Conservation (phyloP, 2,888 invertebrate genomes). For the Cephus rjabovi region DNA sequence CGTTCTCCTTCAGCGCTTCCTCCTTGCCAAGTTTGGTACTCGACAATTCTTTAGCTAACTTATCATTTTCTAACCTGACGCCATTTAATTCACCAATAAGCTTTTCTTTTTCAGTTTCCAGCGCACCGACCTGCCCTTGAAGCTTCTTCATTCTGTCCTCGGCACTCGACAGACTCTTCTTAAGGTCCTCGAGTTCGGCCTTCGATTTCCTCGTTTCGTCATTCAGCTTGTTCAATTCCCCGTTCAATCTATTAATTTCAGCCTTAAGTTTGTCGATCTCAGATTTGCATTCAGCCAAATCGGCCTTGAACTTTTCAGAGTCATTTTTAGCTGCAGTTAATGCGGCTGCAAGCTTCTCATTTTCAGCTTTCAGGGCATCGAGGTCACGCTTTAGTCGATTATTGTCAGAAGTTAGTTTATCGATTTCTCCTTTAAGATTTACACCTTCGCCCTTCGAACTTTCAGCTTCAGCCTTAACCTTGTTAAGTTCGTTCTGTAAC, state of each 20-base stretch:
- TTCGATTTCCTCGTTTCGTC: conserved; percentile 20
- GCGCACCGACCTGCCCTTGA: not conserved
- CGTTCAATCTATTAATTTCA: conserved; percentile 25
- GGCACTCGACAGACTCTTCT: conserved; percentile 10
- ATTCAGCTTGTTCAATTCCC: conserved; percentile 30
- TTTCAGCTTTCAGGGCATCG: not conserved
- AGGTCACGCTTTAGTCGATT: conserved; percentile 14
- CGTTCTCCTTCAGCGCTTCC: conserved; percentile 25
- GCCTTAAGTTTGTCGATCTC: conserved; percentile 19
- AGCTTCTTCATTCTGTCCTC: not conserved
- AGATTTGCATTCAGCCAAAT: conserved; percentile 4
- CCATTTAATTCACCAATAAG: conserved; percentile 33
- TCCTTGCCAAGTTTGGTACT: conserved; percentile 27
- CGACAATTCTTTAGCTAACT: conserved; percentile 33
- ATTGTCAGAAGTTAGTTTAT: conserved; percentile 23
- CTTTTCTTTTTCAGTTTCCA: conserved; percentile 27
- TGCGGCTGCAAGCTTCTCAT: conserved; percentile 8
- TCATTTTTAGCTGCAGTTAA: not conserved
- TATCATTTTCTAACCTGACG: conserved; percentile 30
- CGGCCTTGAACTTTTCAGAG: conserved; percentile 19
- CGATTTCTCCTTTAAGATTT: conserved; percentile 22
- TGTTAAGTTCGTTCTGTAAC: conserved; percentile 12
- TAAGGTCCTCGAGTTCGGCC: conserved; percentile 21
- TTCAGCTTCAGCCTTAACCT: conserved; percentile 13
- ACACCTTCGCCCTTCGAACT: conserved; percentile 24